These are phyloP conservation scores for Plestiodon gilberti DNA, from an alignment of 2,113 vertebrate genomes.

Conservation along the genomic window DNA sequence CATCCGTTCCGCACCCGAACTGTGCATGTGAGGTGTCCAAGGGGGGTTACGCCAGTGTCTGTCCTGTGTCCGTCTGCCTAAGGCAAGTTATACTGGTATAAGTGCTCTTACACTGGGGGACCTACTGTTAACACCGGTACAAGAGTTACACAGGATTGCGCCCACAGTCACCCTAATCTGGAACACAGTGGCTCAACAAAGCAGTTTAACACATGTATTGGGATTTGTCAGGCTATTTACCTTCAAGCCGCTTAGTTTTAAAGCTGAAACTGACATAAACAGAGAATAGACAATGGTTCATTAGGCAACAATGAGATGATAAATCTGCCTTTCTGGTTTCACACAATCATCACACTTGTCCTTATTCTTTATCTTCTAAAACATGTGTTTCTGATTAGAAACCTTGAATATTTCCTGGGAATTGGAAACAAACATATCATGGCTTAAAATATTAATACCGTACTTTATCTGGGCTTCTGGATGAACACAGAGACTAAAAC, in stretches of 20 bases:
- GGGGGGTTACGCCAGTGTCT: no score
- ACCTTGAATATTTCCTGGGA: conserved; percentile 15
- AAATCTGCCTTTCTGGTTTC: not conserved
- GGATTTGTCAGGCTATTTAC: not conserved
- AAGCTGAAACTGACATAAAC: not conserved
- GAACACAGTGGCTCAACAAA: no score
- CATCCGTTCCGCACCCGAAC: no score
- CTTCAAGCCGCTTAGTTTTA: not conserved
- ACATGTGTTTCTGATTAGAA: conserved; percentile 49
- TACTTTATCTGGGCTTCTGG: conserved; percentile 44
- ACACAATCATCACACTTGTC: not conserved
- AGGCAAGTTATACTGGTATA: no score
- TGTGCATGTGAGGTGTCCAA: no score
- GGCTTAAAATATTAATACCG: conserved; percentile 35
- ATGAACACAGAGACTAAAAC: conserved; percentile 34
- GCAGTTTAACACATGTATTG: not conserved
- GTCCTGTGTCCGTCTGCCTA: no score
- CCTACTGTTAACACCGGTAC: no score
- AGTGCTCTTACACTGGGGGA: no score
- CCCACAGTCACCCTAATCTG: not conserved
- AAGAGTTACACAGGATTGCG: no score
- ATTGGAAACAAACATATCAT: conserved; percentile 14
- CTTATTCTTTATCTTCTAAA: conserved; percentile 39
- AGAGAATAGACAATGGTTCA: not conserved
- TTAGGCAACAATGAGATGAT: not conserved